These are phyloP conservation scores for Sarcophilus harrisii DNA, from an alignment of 2,797 vertebrate genomes.

Conservation along the genomic window DNA sequence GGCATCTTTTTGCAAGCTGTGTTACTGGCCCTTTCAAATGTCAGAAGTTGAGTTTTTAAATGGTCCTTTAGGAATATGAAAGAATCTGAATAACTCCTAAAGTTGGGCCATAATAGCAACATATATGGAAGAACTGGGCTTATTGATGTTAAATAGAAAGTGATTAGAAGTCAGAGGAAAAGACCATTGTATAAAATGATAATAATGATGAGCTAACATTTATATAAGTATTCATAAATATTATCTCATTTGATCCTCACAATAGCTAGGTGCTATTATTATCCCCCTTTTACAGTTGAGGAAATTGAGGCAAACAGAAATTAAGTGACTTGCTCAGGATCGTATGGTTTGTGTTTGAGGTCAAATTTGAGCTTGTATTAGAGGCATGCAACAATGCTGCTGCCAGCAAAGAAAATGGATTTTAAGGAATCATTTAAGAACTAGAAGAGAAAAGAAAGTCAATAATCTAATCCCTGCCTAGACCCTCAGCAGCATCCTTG, in stretches of 20 bases:
- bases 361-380: not conserved
- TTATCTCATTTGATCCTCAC: not conserved
- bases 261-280: not conserved
- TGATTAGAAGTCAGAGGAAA: not conserved
- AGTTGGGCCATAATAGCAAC: not conserved
- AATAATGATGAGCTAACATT: not conserved
- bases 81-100: not conserved
- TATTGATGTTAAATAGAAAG: not conserved
- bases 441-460: not conserved
- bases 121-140: not conserved
- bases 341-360: not conserved
- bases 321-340: not conserved
- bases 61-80: not conserved
- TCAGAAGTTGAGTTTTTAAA: not conserved
- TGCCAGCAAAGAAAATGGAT: not conserved
- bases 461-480: not conserved
- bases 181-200: not conserved
- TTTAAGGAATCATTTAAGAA: not conserved
- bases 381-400: not conserved
- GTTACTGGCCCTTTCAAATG: not conserved
- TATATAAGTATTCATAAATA: not conserved
- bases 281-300: not conserved
- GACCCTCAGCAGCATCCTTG: not conserved
- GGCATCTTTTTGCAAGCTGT: not conserved
- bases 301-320: not conserved